These are phyloP conservation scores for Laticauda laticaudata DNA, from an alignment of 2,113 vertebrate species.

Conservation along the genomic window DNA sequence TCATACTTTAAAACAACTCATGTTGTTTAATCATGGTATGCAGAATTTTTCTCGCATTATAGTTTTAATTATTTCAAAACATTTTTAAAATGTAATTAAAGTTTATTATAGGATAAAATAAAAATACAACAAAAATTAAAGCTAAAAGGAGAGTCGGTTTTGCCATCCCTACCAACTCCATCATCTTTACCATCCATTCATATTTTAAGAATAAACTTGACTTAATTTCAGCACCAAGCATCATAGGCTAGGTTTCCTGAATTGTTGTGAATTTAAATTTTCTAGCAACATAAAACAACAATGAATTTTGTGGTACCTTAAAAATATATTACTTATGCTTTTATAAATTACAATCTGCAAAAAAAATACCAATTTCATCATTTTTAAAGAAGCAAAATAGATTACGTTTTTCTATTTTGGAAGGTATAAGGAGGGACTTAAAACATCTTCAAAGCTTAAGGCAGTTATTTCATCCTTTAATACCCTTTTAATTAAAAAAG, in stretches of 20 bases:
- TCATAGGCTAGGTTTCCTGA: neutral
- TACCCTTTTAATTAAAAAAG: neutral
- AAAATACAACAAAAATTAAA: neutral
- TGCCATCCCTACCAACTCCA: conserved; percentile 4
- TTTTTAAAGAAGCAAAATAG: neutral
- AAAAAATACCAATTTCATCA: neutral
- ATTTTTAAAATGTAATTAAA: neutral
- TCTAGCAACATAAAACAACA: neutral
- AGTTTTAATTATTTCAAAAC: conserved; percentile 16
- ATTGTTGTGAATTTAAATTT: neutral
- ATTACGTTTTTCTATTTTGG: neutral
- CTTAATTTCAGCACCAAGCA: neutral
- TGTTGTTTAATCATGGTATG: conserved; percentile 7
- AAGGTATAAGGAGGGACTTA: neutral
- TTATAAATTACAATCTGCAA: neutral
- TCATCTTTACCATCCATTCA: neutral
- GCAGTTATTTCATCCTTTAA: neutral
- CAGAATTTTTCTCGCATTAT: neutral
- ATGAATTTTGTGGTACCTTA: neutral
- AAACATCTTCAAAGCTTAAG: neutral
- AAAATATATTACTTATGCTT: neutral
- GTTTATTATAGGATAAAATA: neutral
- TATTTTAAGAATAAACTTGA: neutral
- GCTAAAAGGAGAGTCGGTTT: neutral
- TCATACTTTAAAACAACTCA: neutral